Evolutionary conservation across 2,113 vertebrate species (phyloP), one percentile per base, ranked within the genome.

Genomic region (Antechinus stuartii): DNA sequence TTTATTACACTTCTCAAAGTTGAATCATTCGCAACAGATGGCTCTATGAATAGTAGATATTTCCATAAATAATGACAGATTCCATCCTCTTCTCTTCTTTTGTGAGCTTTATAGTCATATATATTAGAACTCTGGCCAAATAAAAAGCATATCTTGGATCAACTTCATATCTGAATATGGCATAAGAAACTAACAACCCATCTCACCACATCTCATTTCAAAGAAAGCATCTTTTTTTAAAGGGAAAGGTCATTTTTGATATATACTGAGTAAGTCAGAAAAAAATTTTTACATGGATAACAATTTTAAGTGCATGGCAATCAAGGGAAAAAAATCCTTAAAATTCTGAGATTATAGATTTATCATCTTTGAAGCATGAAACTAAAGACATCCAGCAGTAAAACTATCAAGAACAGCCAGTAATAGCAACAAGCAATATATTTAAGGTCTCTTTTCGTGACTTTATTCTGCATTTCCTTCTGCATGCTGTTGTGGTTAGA

Each of bases 41-140:
- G 96, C 92, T 97, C 91, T 56, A 95, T 97, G 95, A 98, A 98
- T 96, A 97, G 93, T 94, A 95, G 95, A 93, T 96, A 98, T 98
- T 98, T 98, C 96, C 97, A 96, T 97, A 97, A 97, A 96, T 97
- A 98, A 97, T 98, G 96, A 97, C 94, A 97, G 93, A 97, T 96
- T 98, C 96, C 96, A 96, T 91, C 96, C 96, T 97, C 97, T 97
- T 95, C 97, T 56, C 96, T 97, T 96, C 96, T 97, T 96, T 98
- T 98, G 96, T 98, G 96, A 95, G 8, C 90, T 97, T 95, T 97
- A 68, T 96, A 94, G 96, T 96, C 90, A 94, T 84, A 94, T 2
- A 2, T 95, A 98, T 98, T 98, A 96, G 97, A 98, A 98, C 94
- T 97, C 96, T 76, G 94, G 96, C 94, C 92, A 98, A 97, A 96